Base-by-base conservation (phyloP, 2,113 vertebrate genomes). In the Anseranas semipalmata region DNA sequence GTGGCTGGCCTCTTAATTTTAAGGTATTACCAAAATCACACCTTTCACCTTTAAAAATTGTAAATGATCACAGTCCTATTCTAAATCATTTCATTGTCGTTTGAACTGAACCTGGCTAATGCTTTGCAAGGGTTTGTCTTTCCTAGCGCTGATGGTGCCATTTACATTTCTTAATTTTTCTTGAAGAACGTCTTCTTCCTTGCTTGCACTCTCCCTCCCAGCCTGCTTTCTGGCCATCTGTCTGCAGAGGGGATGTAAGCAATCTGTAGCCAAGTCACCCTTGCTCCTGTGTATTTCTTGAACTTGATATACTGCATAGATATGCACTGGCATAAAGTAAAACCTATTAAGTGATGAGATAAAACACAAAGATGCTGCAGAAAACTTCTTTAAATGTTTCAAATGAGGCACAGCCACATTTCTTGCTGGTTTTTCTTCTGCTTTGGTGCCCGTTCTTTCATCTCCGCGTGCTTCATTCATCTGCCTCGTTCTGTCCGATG, bases 31-130 rank as follows among this genome's bases (percentile, higher is more conserved):
- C 82, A 90, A 94, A 97, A 97, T 97, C 97, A 89, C 80, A 95
- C 92, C 96, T 96, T 96, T 96, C 96, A 96, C 95, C 95, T 97
- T 96, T 96, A 95, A 95, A 96, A 97, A 89, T 89, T 90, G 67
- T 91, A 96, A 96, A 97, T 62, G 55, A 87, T 79, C 22, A 0
- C 53, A 56, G 89, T 7, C 68, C 50, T 35, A 46, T 72, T 71
- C 77, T 97, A 95, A 96, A 96, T 96, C 90, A 97, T 87, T 89
- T 95, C 95, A 94, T 89, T 90, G 96, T 86, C 94, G 66, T 56
- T 79, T 77, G 85, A 95, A 66, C 78, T 9, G 59, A 95, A 86
- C 46, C 77, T 22, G 28, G 83, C 58, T 94, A 12, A 39, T 56
- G 79, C 70, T 92, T 91, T 39, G 63, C 62, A 90, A 71, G 68